Evolutionary conservation across 2,888 invertebrate species (phyloP).

Genomic region (Podotricha telesiphe): DNA sequence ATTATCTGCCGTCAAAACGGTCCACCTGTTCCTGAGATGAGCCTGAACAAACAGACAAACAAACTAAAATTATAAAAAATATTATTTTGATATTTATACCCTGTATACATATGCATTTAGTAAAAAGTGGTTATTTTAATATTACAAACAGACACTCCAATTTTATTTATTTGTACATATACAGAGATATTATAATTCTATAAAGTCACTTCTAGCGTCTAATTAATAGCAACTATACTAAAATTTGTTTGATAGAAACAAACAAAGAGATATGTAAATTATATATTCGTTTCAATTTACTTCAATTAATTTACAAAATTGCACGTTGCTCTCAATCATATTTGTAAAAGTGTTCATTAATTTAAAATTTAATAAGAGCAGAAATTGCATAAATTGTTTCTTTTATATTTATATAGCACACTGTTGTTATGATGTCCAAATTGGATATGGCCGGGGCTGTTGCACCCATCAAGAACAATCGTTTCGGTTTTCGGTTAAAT

Average conservation of each 20-base stretch:
- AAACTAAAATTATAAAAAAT: too few species aligned
- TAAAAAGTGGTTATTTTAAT: too few species aligned
- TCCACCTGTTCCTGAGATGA: too few species aligned
- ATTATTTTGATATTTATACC: too few species aligned
- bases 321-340: background rate
- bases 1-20: too few species aligned
- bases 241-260: background rate
- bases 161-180: too few species aligned
- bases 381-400: conserved; percentile 7
- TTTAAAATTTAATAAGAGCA: background rate
- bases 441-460: conserved; percentile 6
- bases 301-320: conserved; percentile 10
- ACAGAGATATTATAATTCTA: background rate
- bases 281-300: background rate
- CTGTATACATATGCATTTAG: too few species aligned
- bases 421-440: conserved; percentile 12
- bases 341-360: conserved; percentile 13
- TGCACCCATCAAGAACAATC: conserved; percentile 28
- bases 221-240: background rate
- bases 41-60: too few species aligned
- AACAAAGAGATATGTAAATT: conserved; percentile 4
- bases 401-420: conserved; percentile 12
- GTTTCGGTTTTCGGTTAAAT: conserved; percentile 26
- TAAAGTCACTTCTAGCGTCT: background rate
- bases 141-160: too few species aligned